Base-by-base conservation (phyloP, 2,888 invertebrate species). In the Napeogenes sylphis region DNA sequence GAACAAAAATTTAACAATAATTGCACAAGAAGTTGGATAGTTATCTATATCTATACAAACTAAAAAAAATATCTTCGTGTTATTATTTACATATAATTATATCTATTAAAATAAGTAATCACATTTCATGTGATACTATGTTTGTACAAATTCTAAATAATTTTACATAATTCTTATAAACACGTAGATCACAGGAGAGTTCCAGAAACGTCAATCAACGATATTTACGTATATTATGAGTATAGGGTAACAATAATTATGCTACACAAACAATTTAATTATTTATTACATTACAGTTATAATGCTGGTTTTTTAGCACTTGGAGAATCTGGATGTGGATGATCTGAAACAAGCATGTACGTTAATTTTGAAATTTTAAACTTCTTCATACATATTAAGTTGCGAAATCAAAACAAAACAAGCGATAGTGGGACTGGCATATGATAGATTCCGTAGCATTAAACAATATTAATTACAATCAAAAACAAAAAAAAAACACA, bases 161-260 rank as follows among this genome's bases (percentile, higher is more conserved):
- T 75, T 80, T 77, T 75, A 78, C 76, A 82, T 12, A 75, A 78
- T 73, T 73, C 79, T 81, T 82, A 84, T 76, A 78, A 77, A 83
- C 79, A 86, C 80, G 84, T 81, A 87, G 86, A 90, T 90, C 90
- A 90, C 90, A 90, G 90, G 84, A 84, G 86, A 89, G 90, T 90
- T 90, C 90, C 89, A 90, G 85, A 89, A 88, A 69, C 65, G 64
- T 70, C 75, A 75, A 67, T 79, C 72, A 73, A 74, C 73, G 10
- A 30, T 51, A 30, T 42, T 51, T 51, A 69, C 67, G 65, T 70
- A 74, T 75, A 67, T 79, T 68, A 66, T 67, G 58, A 68, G 66
- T 70, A 78, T 73, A 78, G 75, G 87, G 87, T 87, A 87, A 87
- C 87, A 84, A 81, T 77, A 51, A 30, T 51, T 30, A 75, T 80